These are phyloP conservation scores for Trididemnum nubilum DNA, from an alignment of 23 tunicate species.

Conservation along the genomic window DNA sequence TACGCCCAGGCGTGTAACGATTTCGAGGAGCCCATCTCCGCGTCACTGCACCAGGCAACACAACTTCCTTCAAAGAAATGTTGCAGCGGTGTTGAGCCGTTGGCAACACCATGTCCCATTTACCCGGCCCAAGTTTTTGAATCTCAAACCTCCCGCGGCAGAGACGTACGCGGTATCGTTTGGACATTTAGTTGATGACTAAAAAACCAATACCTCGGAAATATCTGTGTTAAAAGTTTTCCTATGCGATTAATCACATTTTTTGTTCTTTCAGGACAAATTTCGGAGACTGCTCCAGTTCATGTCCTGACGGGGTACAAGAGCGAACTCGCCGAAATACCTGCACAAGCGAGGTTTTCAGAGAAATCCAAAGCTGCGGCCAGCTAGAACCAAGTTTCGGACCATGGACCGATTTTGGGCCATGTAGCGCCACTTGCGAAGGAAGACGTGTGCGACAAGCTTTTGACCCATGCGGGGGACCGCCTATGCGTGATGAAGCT, in stretches of 20 bases:
- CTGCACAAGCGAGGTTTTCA: constrained; percentile 41
- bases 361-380: constrained; percentile 45
- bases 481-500: constrained; percentile 41
- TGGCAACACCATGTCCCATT: too few relatives aligned
- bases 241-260: neutral
- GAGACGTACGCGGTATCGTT: too few relatives aligned
- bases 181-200: too few relatives aligned
- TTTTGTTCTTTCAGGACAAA: constrained; percentile 30
- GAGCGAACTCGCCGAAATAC: constrained; percentile 63
- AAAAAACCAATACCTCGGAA: too few relatives aligned
- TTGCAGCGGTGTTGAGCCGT: too few relatives aligned
- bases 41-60: too few relatives aligned
- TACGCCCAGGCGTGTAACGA: too few relatives aligned
- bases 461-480: constrained; percentile 48
- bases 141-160: too few relatives aligned
- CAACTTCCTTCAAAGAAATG: too few relatives aligned
- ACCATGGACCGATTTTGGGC: constrained; percentile 58
- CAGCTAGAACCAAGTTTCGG: constrained; percentile 20
- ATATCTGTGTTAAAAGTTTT: too few relatives aligned
- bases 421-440: constrained; percentile 68
- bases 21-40: too few relatives aligned
- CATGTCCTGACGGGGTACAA: constrained; percentile 77
- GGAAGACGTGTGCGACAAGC: constrained; percentile 45
- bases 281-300: constrained; percentile 52
- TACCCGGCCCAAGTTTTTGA: too few relatives aligned